These are phyloP conservation scores for Caenorhabditis sp. DNA, from an alignment of 2,888 invertebrate species.

Conservation along the genomic window DNA sequence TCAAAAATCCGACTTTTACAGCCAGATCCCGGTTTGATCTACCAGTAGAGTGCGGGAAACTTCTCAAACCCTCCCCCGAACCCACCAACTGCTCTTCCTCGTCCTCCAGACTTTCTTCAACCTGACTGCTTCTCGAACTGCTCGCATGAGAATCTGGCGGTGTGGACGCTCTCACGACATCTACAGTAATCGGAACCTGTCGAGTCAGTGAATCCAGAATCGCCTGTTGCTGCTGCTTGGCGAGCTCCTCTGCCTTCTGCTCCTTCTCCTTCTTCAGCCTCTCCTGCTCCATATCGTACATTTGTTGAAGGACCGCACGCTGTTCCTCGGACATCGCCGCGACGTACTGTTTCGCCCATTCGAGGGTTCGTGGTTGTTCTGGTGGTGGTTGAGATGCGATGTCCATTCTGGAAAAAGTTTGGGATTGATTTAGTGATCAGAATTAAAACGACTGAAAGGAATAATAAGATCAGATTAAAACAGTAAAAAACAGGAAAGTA, in stretches of 20 bases:
- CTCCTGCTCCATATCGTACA: conserved; percentile 15
- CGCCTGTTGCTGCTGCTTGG: conserved; percentile 31
- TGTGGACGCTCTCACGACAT: conserved; percentile 34
- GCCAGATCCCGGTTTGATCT: too few species aligned
- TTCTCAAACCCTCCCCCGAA: too few species aligned
- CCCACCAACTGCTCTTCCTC: conserved; percentile 5
- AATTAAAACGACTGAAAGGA: too few species aligned
- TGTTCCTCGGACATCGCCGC: conserved; percentile 1
- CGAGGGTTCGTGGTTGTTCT: background rate
- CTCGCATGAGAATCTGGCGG: conserved; percentile 30
- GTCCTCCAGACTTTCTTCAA: background rate
- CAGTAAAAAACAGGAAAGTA: too few species aligned
- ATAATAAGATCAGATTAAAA: too few species aligned
- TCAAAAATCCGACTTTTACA: too few species aligned
- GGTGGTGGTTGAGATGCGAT: conserved; percentile 1
- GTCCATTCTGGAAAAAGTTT: conserved; percentile 30
- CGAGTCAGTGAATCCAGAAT: conserved; percentile 31
- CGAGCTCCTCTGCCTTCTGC: background rate
- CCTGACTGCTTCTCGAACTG: conserved; percentile 1
- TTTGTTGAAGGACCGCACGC: background rate
- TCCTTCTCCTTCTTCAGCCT: background rate
- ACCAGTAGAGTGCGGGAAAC: too few species aligned
- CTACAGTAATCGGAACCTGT: conserved; percentile 37
- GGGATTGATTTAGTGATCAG: too few species aligned
- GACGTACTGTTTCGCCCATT: conserved; percentile 27